A percentile compares a stretch with the other conserved stretches of the same genome.
phyloP scores from a whole-genome alignment of 2,797 vertebrate genomes.

The Arvicola amphibius region DNA sequence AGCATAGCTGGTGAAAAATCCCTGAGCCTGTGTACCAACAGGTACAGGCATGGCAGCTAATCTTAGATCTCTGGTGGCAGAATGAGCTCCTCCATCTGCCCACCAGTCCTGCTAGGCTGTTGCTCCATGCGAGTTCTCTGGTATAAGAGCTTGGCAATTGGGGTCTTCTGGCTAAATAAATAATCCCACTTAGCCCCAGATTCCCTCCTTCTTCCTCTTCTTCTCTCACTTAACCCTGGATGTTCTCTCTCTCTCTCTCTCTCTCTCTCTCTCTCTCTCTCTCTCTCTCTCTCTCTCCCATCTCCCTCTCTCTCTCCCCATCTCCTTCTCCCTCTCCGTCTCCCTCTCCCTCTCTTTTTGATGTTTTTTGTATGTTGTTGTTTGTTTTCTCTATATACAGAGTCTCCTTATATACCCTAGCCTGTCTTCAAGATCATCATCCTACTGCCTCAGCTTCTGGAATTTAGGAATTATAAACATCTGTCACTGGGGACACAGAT shows the following conservation, averaged over 20 bases:
- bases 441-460: background rate
- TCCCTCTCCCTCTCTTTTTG: background rate
- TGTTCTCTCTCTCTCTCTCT: fast-evolving
- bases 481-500: background rate
- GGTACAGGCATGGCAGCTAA: background rate
- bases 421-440: background rate
- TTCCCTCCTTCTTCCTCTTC: background rate
- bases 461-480: background rate
- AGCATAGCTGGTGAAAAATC: background rate
- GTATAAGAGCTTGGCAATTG: background rate
- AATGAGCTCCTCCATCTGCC: background rate
- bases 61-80: background rate
- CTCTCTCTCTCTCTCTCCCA: background rate
- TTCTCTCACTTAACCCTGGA: background rate
- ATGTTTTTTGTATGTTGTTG: background rate
- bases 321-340: background rate
- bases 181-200: background rate
- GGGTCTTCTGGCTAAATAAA: background rate
- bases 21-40: background rate
- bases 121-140: background rate
- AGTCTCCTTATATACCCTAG: background rate
- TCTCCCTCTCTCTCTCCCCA: background rate
- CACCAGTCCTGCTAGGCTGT: background rate
- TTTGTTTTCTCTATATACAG: background rate
- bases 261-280: fast-evolving